Evolutionary conservation across 2,113 vertebrate genomes (phyloP).

Genomic region (Equus quagga): DNA sequence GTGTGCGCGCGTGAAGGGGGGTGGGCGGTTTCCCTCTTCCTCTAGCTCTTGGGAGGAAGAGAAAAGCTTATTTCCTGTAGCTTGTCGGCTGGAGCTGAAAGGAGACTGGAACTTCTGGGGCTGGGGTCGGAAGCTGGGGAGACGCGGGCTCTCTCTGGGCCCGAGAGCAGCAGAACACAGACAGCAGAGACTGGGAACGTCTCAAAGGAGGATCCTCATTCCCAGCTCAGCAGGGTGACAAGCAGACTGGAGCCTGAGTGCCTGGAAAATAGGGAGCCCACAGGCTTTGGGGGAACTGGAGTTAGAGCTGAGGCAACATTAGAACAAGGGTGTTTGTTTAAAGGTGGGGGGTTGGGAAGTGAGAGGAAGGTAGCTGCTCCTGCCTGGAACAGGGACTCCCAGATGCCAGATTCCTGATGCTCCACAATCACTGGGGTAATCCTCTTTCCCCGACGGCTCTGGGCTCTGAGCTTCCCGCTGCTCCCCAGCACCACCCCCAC

Average conservation of each 20-base stretch:
- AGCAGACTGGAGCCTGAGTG: background rate
- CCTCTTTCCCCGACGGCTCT: background rate
- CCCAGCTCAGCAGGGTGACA: conserved; percentile 14
- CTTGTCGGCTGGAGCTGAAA: conserved; percentile 60
- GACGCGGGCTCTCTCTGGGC: background rate
- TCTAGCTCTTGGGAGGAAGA: conserved; percentile 79
- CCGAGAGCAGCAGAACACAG: background rate
- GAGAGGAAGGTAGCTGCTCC: background rate
- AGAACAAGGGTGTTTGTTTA: conserved; percentile 16
- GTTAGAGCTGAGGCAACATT: background rate
- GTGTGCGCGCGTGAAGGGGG: conserved; percentile 63
- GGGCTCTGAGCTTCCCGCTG: background rate
- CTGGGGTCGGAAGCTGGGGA: conserved; percentile 56
- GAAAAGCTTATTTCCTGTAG: conserved; percentile 82
- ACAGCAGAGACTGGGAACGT: background rate
- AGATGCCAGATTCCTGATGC: background rate
- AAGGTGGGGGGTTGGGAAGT: background rate
- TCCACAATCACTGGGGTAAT: background rate
- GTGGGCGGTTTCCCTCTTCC: conserved; percentile 80
- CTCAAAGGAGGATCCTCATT: background rate
- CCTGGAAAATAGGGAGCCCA: background rate
- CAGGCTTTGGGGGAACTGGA: background rate
- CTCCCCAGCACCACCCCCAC: background rate
- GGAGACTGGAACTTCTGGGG: conserved; percentile 57
- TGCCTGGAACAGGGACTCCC: background rate